Percentiles rank a stretch among this genome's conserved stretches.
Evolutionary conservation across 2,797 vertebrate genomes (phyloP).

Genomic region (Serranus cabrilla): DNA sequence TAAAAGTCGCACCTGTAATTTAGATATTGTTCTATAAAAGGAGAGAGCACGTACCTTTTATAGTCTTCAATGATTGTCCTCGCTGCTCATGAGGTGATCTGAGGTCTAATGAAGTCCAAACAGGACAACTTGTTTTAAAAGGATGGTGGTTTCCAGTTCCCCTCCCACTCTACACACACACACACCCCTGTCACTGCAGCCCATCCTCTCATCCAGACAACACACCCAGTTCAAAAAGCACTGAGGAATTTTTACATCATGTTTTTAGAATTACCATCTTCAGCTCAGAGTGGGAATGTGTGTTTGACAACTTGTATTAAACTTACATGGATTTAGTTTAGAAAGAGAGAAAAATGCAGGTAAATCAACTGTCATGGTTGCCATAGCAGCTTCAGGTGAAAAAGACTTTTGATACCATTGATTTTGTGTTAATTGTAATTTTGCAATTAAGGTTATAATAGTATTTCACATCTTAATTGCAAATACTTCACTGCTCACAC

Average conservation of each 20-base stretch:
- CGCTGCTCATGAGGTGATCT: conserved; percentile 45
- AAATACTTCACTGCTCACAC: not conserved
- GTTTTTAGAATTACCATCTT: conserved; percentile 36
- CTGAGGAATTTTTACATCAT: conserved; percentile 57
- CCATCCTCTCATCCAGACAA: conserved; percentile 44
- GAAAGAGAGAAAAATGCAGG: not conserved
- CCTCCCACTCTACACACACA: conserved; percentile 64
- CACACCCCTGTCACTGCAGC: conserved; percentile 26
- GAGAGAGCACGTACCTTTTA: conserved; percentile 61
- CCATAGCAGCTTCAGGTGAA: not conserved
- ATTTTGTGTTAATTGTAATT: not conserved
- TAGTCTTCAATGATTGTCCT: conserved; percentile 38
- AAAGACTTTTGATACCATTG: not conserved
- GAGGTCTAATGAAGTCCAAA: conserved; percentile 69
- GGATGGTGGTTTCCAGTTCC: conserved; percentile 60
- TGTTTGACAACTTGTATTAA: not conserved
- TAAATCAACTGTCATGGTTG: not conserved
- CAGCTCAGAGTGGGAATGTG: not conserved
- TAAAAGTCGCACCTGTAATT: not conserved
- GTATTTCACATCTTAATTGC: not conserved
- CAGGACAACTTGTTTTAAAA: conserved; percentile 77
- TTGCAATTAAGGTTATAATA: not conserved
- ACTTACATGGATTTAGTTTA: not conserved
- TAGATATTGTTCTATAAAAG: conserved; percentile 1
- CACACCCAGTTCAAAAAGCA: conserved; percentile 39